Evolutionary conservation across 2,113 vertebrate species (phyloP).

Genomic region (Hippotragus niger): DNA sequence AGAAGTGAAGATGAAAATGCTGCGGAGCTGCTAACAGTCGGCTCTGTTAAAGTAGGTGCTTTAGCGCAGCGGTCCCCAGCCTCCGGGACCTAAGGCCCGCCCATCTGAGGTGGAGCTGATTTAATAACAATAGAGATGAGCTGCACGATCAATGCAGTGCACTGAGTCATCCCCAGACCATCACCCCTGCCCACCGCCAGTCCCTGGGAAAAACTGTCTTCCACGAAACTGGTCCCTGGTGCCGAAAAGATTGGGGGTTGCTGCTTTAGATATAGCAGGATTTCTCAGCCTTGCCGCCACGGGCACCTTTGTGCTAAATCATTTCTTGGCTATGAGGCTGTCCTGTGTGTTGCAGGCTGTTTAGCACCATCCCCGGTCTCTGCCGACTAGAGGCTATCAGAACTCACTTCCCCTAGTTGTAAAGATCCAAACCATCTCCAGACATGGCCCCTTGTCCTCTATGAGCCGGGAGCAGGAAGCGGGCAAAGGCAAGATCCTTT

Average conservation of each 20-base stretch:
- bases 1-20: neutral
- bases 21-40: neutral
- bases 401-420: neutral
- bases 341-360: neutral
- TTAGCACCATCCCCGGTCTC: neutral
- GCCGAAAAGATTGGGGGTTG: neutral
- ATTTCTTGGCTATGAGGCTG: neutral
- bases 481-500: neutral
- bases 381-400: neutral
- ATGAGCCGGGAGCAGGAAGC: rapidly evolving
- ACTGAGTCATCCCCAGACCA: neutral
- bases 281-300: rapidly evolving
- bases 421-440: neutral
- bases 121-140: neutral
- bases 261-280: neutral
- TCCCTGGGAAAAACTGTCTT: neutral
- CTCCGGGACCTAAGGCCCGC: neutral
- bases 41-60: neutral
- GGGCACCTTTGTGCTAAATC: neutral
- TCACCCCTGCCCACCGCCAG: neutral
- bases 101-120: neutral
- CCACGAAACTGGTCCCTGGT: neutral
- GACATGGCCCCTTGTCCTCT: neutral
- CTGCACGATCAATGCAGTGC: neutral
- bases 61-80: neutral